Base-by-base conservation (phyloP, 2,888 invertebrate genomes). In the Abrostola triplasia region DNA sequence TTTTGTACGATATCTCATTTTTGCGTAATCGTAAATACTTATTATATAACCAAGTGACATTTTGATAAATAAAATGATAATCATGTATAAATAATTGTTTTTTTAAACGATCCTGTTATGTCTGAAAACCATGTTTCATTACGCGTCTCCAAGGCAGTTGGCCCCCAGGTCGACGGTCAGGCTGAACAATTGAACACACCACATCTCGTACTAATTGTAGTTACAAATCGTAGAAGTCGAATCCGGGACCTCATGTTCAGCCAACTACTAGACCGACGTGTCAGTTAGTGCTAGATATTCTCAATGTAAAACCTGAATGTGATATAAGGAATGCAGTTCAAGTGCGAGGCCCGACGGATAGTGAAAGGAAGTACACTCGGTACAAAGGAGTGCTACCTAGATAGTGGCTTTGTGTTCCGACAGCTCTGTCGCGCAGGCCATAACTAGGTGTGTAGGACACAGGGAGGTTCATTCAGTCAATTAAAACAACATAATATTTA, bases 1-100 rank as follows among this genome's bases (percentile, higher is more conserved):
- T 84, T 83, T 84, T 83, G 78, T 85, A 81, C 71, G 81, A 84
- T 55, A 84, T 84, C 81, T 84, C 78, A 71, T 72, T 81, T 68
- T 71, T 70, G 57, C 51, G 55, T 62, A 8, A 66, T 54, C 50
- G 59, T 48, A 37, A 36, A 35, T 58, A 52, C 24, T 49, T 54
- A 41, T 58, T 59, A 60, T 56, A 51, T 74, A 77, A 59, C 64
- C 52, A 52, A 53, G 40, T 60, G 56, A 67, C 49, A 64, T 58
- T 60, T 77, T 77, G n/a, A 67, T 77, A 77, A 67, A 68, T 66
- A 77, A 69, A 59, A 63, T 65, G 44, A 66, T 72, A 70, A 57
- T 36, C 58, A 68, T 44, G n/a, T n/a, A n/a, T n/a, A n/a, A 64
- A 10, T 10, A 0, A 12, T 11, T 58, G 36, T 69, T 72, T 68